phyloP scores from a whole-genome alignment of 2,113 vertebrate species.

The Oreotrochilus melanogaster region DNA sequence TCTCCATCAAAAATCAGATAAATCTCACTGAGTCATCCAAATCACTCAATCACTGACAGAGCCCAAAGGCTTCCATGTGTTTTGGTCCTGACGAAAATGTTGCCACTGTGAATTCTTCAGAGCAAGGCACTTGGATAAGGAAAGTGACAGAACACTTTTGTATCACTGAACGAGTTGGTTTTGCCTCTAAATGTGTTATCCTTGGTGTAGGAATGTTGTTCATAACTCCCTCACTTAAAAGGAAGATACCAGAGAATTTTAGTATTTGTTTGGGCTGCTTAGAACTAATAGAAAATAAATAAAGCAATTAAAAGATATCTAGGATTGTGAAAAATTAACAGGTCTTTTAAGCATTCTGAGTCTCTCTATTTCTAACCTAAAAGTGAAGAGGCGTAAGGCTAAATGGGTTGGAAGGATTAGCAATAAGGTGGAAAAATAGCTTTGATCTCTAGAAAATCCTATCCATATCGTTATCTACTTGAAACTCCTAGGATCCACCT shows the following conservation, averaged over 20 bases:
- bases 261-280: neutral
- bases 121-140: neutral
- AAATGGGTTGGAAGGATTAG: neutral
- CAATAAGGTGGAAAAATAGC: neutral
- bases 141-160: neutral
- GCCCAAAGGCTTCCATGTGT: neutral
- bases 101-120: neutral
- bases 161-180: neutral
- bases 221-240: neutral
- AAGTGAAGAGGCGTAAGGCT: neutral
- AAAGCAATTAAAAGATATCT: neutral
- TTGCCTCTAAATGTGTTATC: neutral
- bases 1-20: neutral
- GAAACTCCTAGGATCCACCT: neutral
- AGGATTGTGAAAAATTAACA: neutral
- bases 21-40: neutral
- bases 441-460: neutral
- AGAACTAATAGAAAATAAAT: neutral
- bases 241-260: neutral
- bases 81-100: neutral
- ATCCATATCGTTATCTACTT: neutral
- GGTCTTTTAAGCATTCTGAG: neutral
- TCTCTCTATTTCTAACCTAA: neutral
- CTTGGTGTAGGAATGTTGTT: neutral
- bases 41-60: neutral